Conservation (phyloP, 2,797 vertebrate genomes). For the Champsocephalus gunnari region DNA sequence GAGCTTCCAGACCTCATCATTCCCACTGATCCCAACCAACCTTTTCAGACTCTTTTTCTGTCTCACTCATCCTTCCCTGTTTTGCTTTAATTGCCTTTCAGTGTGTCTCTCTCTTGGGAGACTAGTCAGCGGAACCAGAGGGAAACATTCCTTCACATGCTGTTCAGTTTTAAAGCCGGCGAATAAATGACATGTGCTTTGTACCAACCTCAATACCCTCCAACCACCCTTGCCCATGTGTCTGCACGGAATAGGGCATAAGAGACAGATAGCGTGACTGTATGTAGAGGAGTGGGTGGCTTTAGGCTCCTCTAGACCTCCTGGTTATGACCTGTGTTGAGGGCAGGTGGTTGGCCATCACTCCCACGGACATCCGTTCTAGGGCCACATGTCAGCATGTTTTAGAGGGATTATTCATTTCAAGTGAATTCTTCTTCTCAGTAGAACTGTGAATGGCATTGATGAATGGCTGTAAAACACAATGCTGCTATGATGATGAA, state of each 20-base stretch:
- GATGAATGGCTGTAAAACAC: not conserved
- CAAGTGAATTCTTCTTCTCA: slow-evolving; percentile 1
- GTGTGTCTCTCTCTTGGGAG: slow-evolving; percentile 23
- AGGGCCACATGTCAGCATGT: slow-evolving; percentile 7
- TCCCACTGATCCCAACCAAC: slow-evolving; percentile 85
- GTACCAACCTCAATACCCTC: slow-evolving; percentile 26
- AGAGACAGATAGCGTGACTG: slow-evolving; percentile 6
- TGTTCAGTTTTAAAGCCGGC: slow-evolving; percentile 30
- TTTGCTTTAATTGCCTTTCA: slow-evolving; percentile 29
- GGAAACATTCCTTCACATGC: slow-evolving; percentile 54
- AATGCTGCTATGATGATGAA: not conserved
- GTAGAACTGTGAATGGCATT: not conserved
- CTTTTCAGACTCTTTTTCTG: slow-evolving; percentile 31
- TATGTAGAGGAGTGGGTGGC: slow-evolving; percentile 1
- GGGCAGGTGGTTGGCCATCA: slow-evolving; percentile 60
- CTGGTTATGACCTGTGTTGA: slow-evolving; percentile 57
- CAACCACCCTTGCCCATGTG: slow-evolving; percentile 26
- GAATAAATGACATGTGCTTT: slow-evolving; percentile 47
- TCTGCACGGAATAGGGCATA: slow-evolving; percentile 36
- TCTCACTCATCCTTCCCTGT: slow-evolving; percentile 32
- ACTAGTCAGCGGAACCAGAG: slow-evolving; percentile 25
- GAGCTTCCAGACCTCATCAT: slow-evolving; percentile 88
- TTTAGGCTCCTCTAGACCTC: slow-evolving; percentile 41
- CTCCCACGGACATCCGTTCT: slow-evolving; percentile 23
- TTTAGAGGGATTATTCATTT: slow-evolving; percentile 14